phyloP scores from a whole-genome alignment of 2,797 vertebrate genomes.

The Allenopithecus nigroviridis region DNA sequence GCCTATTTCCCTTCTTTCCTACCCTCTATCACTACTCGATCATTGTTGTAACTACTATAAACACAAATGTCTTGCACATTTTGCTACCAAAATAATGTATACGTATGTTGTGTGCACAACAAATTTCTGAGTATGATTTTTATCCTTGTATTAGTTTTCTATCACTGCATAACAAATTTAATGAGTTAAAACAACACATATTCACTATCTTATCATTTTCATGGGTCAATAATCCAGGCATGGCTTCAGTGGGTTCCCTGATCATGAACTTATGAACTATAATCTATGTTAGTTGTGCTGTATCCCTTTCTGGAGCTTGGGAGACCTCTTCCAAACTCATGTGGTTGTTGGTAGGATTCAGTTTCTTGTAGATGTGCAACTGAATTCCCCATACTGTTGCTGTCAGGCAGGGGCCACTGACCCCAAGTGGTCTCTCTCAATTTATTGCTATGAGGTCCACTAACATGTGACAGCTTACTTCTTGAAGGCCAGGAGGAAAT shows the following conservation, averaged over 20 bases:
- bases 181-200: neutral
- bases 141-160: constrained; percentile 7
- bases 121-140: neutral
- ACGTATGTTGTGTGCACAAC: neutral
- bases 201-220: neutral
- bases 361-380: neutral
- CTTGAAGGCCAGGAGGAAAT: neutral
- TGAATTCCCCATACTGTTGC: neutral
- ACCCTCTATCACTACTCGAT: neutral
- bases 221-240: neutral
- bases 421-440: neutral
- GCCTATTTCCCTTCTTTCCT: neutral
- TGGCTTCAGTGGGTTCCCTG: neutral
- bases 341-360: neutral
- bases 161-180: neutral
- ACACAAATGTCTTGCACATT: neutral
- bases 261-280: neutral
- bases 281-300: neutral
- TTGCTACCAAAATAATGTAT: neutral
- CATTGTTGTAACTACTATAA: neutral
- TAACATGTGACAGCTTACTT: neutral
- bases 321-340: neutral
- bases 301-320: neutral
- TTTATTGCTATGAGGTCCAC: neutral
- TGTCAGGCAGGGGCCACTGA: neutral